Evolutionary conservation across 1,140 invertebrate species (phyloP).

Genomic region (Euglossa dilemma): DNA sequence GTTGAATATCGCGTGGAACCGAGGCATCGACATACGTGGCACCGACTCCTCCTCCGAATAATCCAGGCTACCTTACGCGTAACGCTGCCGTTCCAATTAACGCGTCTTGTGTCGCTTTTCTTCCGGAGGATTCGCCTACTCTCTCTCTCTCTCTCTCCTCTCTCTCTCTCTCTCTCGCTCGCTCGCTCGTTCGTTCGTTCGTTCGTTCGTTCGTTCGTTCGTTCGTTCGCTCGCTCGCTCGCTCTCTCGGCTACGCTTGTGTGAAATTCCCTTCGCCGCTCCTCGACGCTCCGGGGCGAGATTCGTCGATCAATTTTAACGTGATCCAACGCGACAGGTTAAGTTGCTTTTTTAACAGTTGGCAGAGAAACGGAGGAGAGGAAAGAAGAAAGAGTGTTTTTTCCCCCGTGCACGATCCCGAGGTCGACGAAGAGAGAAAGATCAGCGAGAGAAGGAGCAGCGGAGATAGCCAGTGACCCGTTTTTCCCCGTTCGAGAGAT

Average conservation of each 20-base stretch:
- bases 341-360: not conserved
- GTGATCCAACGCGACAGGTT: not conserved
- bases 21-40: not conserved
- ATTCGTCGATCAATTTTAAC: not conserved
- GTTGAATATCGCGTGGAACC: slow-evolving; percentile 28
- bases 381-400: not conserved
- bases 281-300: not conserved
- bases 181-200: too few relatives aligned
- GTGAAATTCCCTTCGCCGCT: not conserved
- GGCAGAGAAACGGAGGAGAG: not conserved
- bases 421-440: not conserved
- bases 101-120: not conserved
- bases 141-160: too few relatives aligned
- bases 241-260: not conserved
- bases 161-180: too few relatives aligned
- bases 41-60: not conserved
- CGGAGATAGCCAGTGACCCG: slow-evolving; percentile 56
- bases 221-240: too few relatives aligned
- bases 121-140: too few relatives aligned
- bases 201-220: too few relatives aligned
- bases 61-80: not conserved
- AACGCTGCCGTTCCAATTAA: not conserved
- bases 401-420: not conserved
- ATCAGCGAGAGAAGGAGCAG: not conserved
- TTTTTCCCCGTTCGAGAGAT: slow-evolving; percentile 48